Conservation (phyloP, 2,888 invertebrate genomes). For the Zonitis immaculata region DNA sequence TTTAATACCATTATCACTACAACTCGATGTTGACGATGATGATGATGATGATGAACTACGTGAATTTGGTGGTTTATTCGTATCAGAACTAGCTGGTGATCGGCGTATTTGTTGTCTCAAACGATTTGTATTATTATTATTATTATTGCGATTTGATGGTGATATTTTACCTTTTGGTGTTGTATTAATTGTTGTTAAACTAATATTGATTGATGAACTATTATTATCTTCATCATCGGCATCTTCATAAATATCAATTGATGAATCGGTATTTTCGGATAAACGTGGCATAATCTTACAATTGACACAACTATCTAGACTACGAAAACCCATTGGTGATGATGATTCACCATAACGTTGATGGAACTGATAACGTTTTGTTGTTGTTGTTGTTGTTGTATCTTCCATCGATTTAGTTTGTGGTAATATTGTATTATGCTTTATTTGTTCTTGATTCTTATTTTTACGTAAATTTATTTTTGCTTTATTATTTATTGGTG, state of each 20-base stretch:
- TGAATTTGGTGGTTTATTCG: conserved; percentile 36
- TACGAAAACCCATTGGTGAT: conserved; percentile 60
- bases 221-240: conserved; percentile 52
- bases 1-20: conserved; percentile 41
- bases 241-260: conserved; percentile 49
- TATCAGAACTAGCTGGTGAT: conserved; percentile 45
- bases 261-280: conserved; percentile 53
- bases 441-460: conserved; percentile 15
- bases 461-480: conserved; percentile 34
- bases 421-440: conserved; percentile 47
- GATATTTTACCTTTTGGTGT: conserved; percentile 38
- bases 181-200: conserved; percentile 36
- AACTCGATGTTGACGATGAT: no score
- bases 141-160: conserved; percentile 39
- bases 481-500: conserved; percentile 43
- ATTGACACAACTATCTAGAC: conserved; percentile 56
- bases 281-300: conserved; percentile 48
- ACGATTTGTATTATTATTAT: no score
- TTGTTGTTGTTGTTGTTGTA: conserved; percentile 49
- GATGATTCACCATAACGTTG: conserved; percentile 53
- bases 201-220: conserved; percentile 49
- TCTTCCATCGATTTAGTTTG: conserved; percentile 56
- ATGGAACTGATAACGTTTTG: conserved; percentile 57
- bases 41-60: conserved; percentile 41
- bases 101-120: conserved; percentile 37